phyloP scores from a whole-genome alignment of 2,888 invertebrate genomes.

The Polydrusus pterygomalis region DNA sequence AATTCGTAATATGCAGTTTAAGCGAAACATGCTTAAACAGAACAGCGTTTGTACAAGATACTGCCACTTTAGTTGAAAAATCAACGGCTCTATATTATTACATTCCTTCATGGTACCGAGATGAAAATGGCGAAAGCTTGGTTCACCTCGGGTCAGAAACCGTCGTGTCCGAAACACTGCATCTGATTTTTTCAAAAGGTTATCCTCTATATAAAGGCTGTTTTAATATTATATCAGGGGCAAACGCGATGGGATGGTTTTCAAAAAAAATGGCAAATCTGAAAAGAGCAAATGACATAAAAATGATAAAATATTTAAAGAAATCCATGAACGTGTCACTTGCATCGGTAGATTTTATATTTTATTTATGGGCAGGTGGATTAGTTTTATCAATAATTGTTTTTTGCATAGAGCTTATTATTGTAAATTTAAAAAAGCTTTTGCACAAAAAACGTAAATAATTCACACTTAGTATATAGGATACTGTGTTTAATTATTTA shows the following conservation, averaged over 20 bases:
- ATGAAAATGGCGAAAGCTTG: conserved; percentile 10
- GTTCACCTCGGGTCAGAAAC: conserved; percentile 12
- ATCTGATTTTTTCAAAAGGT: conserved; percentile 18
- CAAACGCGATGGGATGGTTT: not conserved
- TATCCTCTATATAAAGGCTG: not conserved
- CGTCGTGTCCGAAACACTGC: not conserved
- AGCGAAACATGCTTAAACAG: not conserved
- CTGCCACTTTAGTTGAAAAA: not conserved
- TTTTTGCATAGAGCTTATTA: not conserved
- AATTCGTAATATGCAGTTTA: not conserved
- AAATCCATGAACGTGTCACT: not conserved
- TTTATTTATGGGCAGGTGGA: not conserved
- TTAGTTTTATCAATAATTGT: not conserved
- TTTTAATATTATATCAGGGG: not conserved
- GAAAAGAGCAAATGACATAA: not conserved
- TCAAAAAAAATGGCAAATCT: not conserved
- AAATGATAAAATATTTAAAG: not conserved
- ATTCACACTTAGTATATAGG: no score
- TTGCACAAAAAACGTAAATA: no score
- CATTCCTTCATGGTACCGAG: conserved; percentile 3
- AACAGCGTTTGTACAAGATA: not conserved
- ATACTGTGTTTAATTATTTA: no score
- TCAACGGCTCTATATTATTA: not conserved
- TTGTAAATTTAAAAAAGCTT: not conserved
- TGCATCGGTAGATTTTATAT: not conserved